phyloP scores from a whole-genome alignment of 2,888 invertebrate species.

The Sarcophaga variegata region DNA sequence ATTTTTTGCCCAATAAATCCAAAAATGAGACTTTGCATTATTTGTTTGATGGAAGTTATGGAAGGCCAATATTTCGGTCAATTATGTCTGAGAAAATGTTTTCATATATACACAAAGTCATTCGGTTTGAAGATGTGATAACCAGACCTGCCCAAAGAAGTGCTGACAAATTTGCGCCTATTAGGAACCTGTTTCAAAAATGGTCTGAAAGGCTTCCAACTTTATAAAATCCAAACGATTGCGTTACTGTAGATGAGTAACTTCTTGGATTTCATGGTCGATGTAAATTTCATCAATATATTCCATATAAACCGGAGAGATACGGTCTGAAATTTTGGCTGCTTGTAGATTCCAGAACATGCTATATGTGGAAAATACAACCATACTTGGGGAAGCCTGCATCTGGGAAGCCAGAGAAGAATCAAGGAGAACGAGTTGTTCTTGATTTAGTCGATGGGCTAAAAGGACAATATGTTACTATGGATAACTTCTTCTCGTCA shows the following conservation, averaged over 20 bases:
- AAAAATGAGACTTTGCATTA: slow-evolving; percentile 37
- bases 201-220: no score
- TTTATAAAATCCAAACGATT: background rate
- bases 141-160: slow-evolving; percentile 15
- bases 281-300: background rate
- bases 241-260: background rate
- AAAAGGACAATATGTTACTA: no score
- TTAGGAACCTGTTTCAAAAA: no score
- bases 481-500: no score
- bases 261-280: no score
- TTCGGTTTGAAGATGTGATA: slow-evolving; percentile 39
- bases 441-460: no score
- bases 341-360: no score
- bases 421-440: no score
- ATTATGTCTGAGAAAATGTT: slow-evolving; percentile 37
- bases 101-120: slow-evolving; percentile 32
- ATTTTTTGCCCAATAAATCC: no score
- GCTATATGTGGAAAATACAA: background rate
- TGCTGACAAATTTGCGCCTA: slow-evolving; percentile 5
- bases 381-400: no score
- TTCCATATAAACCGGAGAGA: background rate
- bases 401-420: no score
- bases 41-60: background rate
- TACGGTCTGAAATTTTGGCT: slow-evolving; percentile 16
- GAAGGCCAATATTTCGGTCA: slow-evolving; percentile 32